Conservation (phyloP, 2,797 vertebrate genomes). For the Coilia nasus region DNA sequence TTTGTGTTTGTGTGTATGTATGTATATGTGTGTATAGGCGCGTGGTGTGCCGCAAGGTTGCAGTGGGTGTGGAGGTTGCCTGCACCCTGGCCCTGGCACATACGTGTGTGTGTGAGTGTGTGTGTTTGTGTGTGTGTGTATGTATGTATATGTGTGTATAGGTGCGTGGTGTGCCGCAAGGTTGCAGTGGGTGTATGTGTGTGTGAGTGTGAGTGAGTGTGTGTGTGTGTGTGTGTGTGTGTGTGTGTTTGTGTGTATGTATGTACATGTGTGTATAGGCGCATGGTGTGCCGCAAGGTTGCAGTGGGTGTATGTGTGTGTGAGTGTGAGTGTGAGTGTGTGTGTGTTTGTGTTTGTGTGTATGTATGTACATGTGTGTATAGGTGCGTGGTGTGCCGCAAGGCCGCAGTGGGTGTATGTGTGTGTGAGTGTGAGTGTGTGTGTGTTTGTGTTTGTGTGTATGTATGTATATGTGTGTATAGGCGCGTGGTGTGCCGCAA, state of each 20-base stretch:
- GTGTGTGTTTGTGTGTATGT: not conserved
- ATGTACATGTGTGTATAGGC: not conserved
- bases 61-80: conserved; percentile 57
- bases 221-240: not conserved
- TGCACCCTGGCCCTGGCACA: too few species aligned
- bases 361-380: too few species aligned
- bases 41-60: not conserved
- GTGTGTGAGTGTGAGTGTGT: not conserved
- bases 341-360: not conserved
- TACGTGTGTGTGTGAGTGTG: conserved; percentile 21
- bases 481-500: too few species aligned
- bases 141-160: not conserved
- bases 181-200: conserved; percentile 26
- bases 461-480: too few species aligned
- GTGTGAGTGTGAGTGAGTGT: conserved; percentile 22
- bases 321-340: not conserved
- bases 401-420: too few species aligned
- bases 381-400: too few species aligned
- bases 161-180: not conserved
- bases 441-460: not conserved
- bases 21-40: not conserved
- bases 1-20: conserved; percentile 28
- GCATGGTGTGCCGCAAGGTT: not conserved
- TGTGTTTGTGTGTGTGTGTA: not conserved
- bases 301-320: not conserved